Base-by-base conservation (phyloP, 1,140 invertebrate genomes). In the Pogonomyrmex californicus region DNA sequence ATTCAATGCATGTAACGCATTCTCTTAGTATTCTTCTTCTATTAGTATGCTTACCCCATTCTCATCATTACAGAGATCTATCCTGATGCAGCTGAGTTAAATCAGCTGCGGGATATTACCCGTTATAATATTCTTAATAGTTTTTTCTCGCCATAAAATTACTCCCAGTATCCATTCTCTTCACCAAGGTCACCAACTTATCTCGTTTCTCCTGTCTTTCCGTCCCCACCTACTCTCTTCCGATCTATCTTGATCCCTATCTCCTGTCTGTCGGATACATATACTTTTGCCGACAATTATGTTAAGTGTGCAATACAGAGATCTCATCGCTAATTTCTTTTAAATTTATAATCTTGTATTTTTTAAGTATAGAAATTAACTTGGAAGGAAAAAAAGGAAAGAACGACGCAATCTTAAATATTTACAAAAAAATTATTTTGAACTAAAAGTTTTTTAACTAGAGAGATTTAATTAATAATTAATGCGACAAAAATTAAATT, bases 171-270 rank as follows among this genome's bases (percentile, higher is more conserved):
- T 71, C 54, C 79, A 71, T 82, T 82, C 66, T 60, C 65, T 71
- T 60, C 51, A 36, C 10, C 66, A 71, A 82, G 66, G 54, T 86
- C 58, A 81, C 60, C 76, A 81, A 85, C 79, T 81, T 70, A 66
- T 88, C 83, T 82, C 63, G 65, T 68, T 87, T 60, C 66, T 85
- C 68, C 56, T 70, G 38, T 56, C 51, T 75, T 75, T 36, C 17
- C 44, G 10, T 49, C 79, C 51, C 38, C 44, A 49, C 60, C 51
- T 63, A 54, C 44, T 81, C 17, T 70, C 65, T 81, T 70, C 23
- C 23, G 38, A 81, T 81, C 78, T 58, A 82, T 82, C 78, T 82
- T 70, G 47, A 81, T 70, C 5, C 38, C 23, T 70, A 70, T 81
- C 38, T 81, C 23, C 49, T 23, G 49, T 81, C 36, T 41, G 51